These are phyloP conservation scores for Cyphomyrus plagiostoma DNA, from an alignment of 2,113 vertebrate genomes.

Conservation along the genomic window DNA sequence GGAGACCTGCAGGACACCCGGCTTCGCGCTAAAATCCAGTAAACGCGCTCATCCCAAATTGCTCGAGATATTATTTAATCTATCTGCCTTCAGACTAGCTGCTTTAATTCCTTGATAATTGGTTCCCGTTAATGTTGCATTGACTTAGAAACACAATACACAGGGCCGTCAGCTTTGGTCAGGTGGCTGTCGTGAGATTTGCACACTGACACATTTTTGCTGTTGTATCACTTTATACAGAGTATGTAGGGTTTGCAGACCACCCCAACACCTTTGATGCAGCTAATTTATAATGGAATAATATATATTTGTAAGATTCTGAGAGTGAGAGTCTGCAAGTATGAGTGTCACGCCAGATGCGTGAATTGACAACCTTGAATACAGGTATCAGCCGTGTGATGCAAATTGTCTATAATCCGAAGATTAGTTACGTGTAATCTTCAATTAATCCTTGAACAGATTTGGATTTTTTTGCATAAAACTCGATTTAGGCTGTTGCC, in stretches of 20 bases:
- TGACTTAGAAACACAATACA: background rate
- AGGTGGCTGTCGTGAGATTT: too few relatives aligned
- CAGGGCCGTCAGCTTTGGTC: too few relatives aligned
- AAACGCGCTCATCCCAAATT: constrained; percentile 11
- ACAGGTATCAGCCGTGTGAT: background rate
- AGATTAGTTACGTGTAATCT: background rate
- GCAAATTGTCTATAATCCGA: background rate
- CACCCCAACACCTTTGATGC: too few relatives aligned
- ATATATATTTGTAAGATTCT: background rate
- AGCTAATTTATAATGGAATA: too few relatives aligned
- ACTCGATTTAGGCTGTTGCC: background rate
- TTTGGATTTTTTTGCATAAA: background rate
- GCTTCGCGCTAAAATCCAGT: constrained; percentile 64
- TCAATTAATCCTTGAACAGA: background rate
- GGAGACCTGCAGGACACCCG: constrained; percentile 56
- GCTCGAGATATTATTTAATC: background rate
- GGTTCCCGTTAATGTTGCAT: background rate
- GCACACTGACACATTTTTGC: too few relatives aligned
- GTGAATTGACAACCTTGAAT: background rate
- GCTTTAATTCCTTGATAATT: background rate
- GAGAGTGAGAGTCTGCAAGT: too few relatives aligned
- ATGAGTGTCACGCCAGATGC: too few relatives aligned
- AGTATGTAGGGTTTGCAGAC: too few relatives aligned
- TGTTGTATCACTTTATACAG: too few relatives aligned
- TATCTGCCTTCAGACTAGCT: background rate